These are phyloP conservation scores for Moxostoma hubbsi DNA, from an alignment of 2,797 vertebrate species.

Conservation along the genomic window DNA sequence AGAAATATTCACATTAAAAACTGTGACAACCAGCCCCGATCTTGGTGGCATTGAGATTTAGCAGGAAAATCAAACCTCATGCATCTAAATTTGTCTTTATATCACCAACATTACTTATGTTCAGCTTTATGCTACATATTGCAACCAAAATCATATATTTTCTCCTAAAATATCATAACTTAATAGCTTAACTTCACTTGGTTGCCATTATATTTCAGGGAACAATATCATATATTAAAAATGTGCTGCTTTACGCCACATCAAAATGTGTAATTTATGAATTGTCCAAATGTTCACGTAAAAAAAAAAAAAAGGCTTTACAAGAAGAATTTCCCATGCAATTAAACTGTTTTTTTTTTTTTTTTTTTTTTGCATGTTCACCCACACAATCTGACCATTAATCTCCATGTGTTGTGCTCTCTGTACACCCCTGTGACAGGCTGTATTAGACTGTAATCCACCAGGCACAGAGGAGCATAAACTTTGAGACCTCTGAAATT, in stretches of 20 bases:
- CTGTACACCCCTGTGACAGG: conserved; percentile 40
- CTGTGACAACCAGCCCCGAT: too few species aligned
- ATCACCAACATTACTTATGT: background rate
- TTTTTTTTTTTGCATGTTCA: background rate
- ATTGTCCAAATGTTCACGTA: conserved; percentile 12
- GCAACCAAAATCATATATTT: background rate
- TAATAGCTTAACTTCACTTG: conserved; percentile 1
- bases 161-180: background rate
- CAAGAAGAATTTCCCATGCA: background rate
- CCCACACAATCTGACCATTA: background rate
- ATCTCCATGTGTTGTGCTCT: conserved; percentile 46
- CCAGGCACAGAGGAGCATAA: conserved; percentile 37
- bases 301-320: background rate
- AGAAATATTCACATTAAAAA: too few species aligned
- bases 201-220: background rate
- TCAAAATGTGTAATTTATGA: conserved; percentile 2
- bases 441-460: conserved; percentile 57
- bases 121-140: background rate
- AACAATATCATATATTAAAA: conserved; percentile 2
- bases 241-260: background rate
- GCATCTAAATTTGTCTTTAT: background rate
- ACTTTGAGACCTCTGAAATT: conserved; percentile 44
- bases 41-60: background rate
- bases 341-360: background rate
- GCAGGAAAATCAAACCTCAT: background rate